Conservation (phyloP, 23 tunicate species). For the Diplosoma virens region DNA sequence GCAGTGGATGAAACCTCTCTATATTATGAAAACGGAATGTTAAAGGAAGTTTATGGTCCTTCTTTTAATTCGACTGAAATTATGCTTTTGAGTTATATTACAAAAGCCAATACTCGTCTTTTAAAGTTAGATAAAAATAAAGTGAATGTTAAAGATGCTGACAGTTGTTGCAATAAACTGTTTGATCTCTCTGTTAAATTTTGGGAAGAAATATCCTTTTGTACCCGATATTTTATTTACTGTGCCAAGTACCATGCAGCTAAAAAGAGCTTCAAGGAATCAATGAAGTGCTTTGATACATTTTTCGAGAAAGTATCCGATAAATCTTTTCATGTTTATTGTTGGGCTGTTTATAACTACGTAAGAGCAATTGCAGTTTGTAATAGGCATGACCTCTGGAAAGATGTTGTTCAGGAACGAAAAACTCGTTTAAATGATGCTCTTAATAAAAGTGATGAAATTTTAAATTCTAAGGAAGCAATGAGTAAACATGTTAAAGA, state of each 20-base stretch:
- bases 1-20: too few species aligned
- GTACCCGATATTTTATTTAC: slow-evolving; percentile 30
- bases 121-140: not conserved
- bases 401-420: not conserved
- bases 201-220: not conserved
- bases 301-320: slow-evolving; percentile 19
- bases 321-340: slow-evolving; percentile 15
- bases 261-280: slow-evolving; percentile 4
- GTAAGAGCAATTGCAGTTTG: slow-evolving; percentile 32
- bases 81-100: not conserved
- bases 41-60: slow-evolving; percentile 27
- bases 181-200: not conserved
- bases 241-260: slow-evolving; percentile 52
- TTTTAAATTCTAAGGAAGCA: not conserved
- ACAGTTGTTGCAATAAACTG: slow-evolving; percentile 1
- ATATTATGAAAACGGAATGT: slow-evolving; percentile 31
- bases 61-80: not conserved
- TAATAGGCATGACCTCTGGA: too few species aligned
- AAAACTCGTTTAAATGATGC: not conserved
- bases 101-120: not conserved
- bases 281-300: slow-evolving; percentile 8
- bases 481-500: not conserved
- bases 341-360: slow-evolving; percentile 57
- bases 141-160: not conserved
- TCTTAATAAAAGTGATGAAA: not conserved